phyloP scores from a whole-genome alignment of 2,888 invertebrate genomes.

The Rhodophaea formosa region DNA sequence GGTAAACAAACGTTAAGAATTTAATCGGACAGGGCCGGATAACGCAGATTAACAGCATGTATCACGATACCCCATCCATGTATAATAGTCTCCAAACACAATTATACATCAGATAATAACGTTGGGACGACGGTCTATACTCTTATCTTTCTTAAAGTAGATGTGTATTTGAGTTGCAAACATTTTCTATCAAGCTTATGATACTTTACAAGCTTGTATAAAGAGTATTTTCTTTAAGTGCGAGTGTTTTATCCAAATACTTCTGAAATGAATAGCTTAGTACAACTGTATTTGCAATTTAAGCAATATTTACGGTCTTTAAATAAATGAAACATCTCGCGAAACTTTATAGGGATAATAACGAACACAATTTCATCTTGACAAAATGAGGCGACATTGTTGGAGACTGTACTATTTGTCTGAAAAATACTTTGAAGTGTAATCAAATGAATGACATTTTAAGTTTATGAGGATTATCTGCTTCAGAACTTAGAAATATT shows the following conservation, averaged over 20 bases:
- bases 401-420: not conserved
- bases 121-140: too few species aligned
- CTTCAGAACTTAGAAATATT: too few species aligned
- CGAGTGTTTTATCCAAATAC: not conserved
- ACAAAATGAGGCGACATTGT: slow-evolving; percentile 6
- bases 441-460: not conserved
- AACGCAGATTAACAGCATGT: slow-evolving; percentile 24
- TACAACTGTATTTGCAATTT: not conserved
- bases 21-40: slow-evolving; percentile 28
- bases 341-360: slow-evolving; percentile 17
- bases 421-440: slow-evolving; percentile 5
- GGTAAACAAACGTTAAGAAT: slow-evolving; percentile 31
- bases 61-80: too few species aligned
- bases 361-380: slow-evolving; percentile 16
- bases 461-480: not conserved
- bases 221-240: not conserved
- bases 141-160: too few species aligned
- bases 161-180: too few species aligned
- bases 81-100: too few species aligned
- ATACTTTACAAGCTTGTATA: not conserved
- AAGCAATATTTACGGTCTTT: slow-evolving; percentile 2
- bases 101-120: too few species aligned
- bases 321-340: slow-evolving; percentile 11
- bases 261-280: not conserved
- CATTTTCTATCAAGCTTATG: not conserved